Evolutionary conservation across 1,140 invertebrate genomes (phyloP).

Genomic region (Drosophila athabasca): DNA sequence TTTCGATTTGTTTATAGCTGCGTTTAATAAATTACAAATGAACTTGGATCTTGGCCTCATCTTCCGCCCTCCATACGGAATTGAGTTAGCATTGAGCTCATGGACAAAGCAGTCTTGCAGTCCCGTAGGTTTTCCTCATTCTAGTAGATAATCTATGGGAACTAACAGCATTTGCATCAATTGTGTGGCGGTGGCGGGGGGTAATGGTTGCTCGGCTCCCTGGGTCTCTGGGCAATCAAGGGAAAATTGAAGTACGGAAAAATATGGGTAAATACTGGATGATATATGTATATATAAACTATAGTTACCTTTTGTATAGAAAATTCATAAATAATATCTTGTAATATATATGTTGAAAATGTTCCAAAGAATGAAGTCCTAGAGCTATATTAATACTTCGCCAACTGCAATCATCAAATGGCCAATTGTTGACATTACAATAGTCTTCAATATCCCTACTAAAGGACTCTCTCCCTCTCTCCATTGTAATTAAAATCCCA

Average conservation of each 20-base stretch:
- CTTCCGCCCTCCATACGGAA: background rate
- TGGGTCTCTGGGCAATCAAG: slow-evolving; percentile 31
- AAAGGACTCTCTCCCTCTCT: background rate
- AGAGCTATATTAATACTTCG: too few relatives aligned
- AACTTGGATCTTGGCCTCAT: slow-evolving; percentile 47
- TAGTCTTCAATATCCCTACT: background rate
- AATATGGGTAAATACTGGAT: slow-evolving; percentile 10
- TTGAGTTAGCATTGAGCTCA: slow-evolving; percentile 6
- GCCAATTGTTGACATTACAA: slow-evolving; percentile 12
- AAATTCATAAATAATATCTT: too few relatives aligned
- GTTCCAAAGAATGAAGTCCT: too few relatives aligned
- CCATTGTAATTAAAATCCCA: slow-evolving; percentile 24
- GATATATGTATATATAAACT: too few relatives aligned
- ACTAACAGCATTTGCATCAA: slow-evolving; percentile 41
- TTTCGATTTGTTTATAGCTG: slow-evolving; percentile 77
- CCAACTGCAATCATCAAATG: background rate
- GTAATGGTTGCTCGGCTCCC: background rate
- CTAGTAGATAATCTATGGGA: slow-evolving; percentile 31
- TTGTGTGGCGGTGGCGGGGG: slow-evolving; percentile 9
- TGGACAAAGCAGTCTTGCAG: background rate
- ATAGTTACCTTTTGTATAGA: too few relatives aligned
- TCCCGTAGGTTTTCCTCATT: slow-evolving; percentile 27
- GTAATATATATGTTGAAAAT: too few relatives aligned
- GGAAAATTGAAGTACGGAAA: slow-evolving; percentile 7
- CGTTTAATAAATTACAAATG: slow-evolving; percentile 77